Conservation (phyloP, 2,888 invertebrate species). For the Germaria angustata region DNA sequence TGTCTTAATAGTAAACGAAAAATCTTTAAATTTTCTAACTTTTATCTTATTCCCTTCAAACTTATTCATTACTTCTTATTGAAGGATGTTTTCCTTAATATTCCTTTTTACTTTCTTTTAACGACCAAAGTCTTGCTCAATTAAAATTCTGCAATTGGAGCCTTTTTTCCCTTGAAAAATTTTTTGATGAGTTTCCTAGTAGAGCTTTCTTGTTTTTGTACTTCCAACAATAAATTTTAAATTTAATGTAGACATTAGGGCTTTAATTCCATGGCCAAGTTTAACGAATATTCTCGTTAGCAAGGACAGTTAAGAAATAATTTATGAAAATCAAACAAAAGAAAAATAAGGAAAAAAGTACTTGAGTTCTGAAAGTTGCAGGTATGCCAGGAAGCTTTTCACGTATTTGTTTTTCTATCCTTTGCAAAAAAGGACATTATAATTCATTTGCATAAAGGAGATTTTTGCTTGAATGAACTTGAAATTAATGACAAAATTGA, state of each 20-base stretch:
- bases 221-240: background rate
- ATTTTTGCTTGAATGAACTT: conserved; percentile 59
- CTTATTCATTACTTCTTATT: background rate
- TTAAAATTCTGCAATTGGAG: conserved; percentile 16
- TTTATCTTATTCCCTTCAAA: background rate
- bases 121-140: background rate
- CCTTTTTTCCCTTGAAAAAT: background rate
- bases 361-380: background rate
- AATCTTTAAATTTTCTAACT: background rate
- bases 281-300: conserved; percentile 48
- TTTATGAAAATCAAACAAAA: conserved; percentile 1
- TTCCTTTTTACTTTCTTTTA: background rate
- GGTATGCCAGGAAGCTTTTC: background rate
- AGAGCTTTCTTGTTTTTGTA: background rate
- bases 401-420: conserved; percentile 3
- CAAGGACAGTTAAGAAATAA: conserved; percentile 27
- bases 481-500: conserved; percentile 57
- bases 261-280: conserved; percentile 52
- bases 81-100: conserved; percentile 23
- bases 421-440: conserved; percentile 16
- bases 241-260: conserved; percentile 47
- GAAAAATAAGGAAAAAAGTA: background rate
- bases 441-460: conserved; percentile 62
- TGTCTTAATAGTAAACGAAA: background rate
- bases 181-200: background rate